phyloP scores from a whole-genome alignment of 2,797 vertebrate species.

The Rhinophrynus dorsalis region DNA sequence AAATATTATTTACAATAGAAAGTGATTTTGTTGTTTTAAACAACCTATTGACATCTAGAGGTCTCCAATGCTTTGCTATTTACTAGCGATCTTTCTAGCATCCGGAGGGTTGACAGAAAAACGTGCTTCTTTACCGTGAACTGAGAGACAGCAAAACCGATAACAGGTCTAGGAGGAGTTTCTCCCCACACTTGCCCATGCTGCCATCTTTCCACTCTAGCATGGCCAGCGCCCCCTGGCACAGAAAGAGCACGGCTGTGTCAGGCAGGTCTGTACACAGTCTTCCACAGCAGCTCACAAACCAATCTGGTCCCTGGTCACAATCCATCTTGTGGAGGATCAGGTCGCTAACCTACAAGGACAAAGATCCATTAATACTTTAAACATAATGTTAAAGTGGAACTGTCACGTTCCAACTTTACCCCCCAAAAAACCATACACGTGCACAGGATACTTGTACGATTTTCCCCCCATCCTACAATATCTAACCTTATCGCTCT shows the following conservation, averaged over 20 bases:
- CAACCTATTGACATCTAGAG: no score
- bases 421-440: no score
- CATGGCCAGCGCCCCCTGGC: slow-evolving; percentile 91
- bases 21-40: no score
- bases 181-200: slow-evolving; percentile 71
- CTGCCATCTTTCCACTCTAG: slow-evolving; percentile 79
- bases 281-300: slow-evolving; percentile 67
- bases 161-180: slow-evolving; percentile 76
- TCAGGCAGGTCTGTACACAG: slow-evolving; percentile 64
- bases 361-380: background rate
- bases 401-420: no score
- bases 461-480: no score
- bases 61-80: no score
- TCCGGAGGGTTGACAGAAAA: no score
- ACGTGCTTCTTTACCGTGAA: slow-evolving; percentile 83
- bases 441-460: no score
- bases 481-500: no score
- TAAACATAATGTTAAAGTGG: no score
- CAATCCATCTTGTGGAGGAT: slow-evolving; percentile 61
- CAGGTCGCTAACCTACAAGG: slow-evolving; percentile 76
- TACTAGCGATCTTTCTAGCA: no score
- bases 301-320: slow-evolving; percentile 70
- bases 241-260: slow-evolving; percentile 79
- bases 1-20: no score
- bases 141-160: slow-evolving; percentile 78